These are phyloP conservation scores for Bombus huntii DNA, from an alignment of 1,140 invertebrate genomes.

Conservation along the genomic window DNA sequence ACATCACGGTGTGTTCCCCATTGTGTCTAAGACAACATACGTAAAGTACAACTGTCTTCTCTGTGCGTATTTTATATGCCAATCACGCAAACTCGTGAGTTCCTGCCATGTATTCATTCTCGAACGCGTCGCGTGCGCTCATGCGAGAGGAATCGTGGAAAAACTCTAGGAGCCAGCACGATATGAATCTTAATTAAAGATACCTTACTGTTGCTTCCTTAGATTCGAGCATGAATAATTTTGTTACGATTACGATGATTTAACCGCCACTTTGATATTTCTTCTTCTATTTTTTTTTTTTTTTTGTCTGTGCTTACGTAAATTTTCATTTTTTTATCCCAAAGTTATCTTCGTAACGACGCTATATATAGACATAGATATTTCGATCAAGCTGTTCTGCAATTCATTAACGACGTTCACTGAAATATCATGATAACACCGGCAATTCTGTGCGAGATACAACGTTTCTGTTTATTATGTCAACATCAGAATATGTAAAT, in stretches of 20 bases:
- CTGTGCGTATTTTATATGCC: slow-evolving; percentile 52
- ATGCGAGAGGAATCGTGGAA: slow-evolving; percentile 43
- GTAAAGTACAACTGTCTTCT: slow-evolving; percentile 2
- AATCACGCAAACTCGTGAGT: slow-evolving; percentile 40
- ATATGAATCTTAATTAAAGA: slow-evolving; percentile 49
- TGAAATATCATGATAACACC: background rate
- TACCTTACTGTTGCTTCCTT: slow-evolving; percentile 16
- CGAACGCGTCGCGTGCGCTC: slow-evolving; percentile 48
- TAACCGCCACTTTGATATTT: background rate
- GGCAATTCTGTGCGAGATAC: too few relatives aligned
- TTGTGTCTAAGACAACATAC: background rate
- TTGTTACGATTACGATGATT: slow-evolving; percentile 8
- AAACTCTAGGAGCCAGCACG: slow-evolving; percentile 32
- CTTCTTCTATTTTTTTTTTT: too few relatives aligned
- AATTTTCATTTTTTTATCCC: background rate
- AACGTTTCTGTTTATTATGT: background rate
- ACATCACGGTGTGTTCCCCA: background rate
- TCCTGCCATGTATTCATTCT: slow-evolving; percentile 46
- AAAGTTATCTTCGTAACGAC: background rate
- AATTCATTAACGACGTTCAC: too few relatives aligned
- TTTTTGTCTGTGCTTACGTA: background rate
- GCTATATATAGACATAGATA: background rate
- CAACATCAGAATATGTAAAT: background rate
- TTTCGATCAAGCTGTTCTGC: too few relatives aligned
- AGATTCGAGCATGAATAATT: slow-evolving; percentile 1